These are phyloP conservation scores for Ivindomyrus marchei DNA, from an alignment of 2,113 vertebrate species.

Conservation along the genomic window DNA sequence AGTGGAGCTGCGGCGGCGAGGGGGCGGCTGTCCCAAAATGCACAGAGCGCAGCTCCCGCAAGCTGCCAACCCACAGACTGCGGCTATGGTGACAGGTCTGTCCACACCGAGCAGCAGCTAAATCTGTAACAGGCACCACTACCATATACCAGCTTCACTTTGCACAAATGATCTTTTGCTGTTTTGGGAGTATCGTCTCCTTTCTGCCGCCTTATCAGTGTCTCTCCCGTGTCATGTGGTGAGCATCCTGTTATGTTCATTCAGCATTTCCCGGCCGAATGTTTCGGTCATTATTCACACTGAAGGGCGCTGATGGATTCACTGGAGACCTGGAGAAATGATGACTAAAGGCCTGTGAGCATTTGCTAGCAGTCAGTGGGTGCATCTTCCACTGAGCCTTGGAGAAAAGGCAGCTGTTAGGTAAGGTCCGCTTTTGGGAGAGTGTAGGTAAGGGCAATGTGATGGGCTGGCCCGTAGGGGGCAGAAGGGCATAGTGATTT, in stretches of 20 bases:
- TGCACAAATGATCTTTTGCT: neutral
- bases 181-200: neutral
- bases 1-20: neutral
- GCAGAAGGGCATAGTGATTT: neutral
- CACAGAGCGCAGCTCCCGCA: neutral
- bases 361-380: neutral
- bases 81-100: neutral
- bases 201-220: neutral
- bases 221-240: neutral
- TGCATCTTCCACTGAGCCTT: neutral
- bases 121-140: neutral
- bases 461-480: neutral
- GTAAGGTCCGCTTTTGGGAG: neutral
- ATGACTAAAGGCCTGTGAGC: neutral
- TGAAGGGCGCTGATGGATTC: neutral
- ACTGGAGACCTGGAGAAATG: neutral
- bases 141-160: neutral
- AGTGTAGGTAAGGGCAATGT: neutral
- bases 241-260: neutral
- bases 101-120: neutral
- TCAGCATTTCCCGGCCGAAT: neutral
- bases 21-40: neutral
- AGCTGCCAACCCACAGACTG: neutral
- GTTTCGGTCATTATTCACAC: slow-evolving; percentile 2
- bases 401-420: neutral